Evolutionary conservation across 1,140 invertebrate genomes (phyloP), one percentile per base, ranked within the genome.

Genomic region (Steinernema feltiae): DNA sequence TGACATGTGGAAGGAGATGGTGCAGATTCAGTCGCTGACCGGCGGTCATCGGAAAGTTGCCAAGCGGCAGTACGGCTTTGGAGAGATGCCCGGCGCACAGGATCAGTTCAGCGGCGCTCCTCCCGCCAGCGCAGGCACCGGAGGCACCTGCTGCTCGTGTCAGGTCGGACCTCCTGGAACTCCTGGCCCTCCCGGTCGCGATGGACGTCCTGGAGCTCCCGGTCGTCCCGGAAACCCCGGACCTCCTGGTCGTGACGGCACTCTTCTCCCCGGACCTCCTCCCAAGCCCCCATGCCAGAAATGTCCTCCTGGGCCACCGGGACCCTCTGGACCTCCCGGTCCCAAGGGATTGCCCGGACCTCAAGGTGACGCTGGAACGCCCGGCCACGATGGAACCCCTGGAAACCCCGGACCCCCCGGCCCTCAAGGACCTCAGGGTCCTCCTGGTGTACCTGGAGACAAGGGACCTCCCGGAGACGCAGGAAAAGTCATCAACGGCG

Each of bases 261-360:
- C 82, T 24, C 79, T 85, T 24, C 77, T 85, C 15, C 84, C 84
- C 1, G 84, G 81, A 70, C 84, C 84, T n/a, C 84, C 84, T 31
- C 85, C 85, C n/a, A 85, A 86, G 71, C 83, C 84, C 21, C 84
- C 84, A 71, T 85, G 84, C 69, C 84, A 86, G 71, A 86, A 86
- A 73, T 85, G 83, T 71, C 79, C 80, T 46, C 72, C 73, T 32
- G 76, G 79, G 70, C 72, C 72, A 30, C 78, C 78, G 30, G 82
- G 83, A 73, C 82, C 83, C 21, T 71, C 80, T 15, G 83, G 83
- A 69, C 83, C 83, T 32, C 83, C 83, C 21, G 81, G 83, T 32
- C 84, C 84, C 17, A 84, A 84, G 48, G 80, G 80, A 30, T 69
- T 82, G 29, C 83, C 84, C 29, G 84, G 84, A 70, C 83, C 85